A percentile compares a stretch with the other conserved stretches of the same genome.
These are phyloP conservation scores for Anguilla obscura DNA, from an alignment of 2,797 vertebrate genomes.

Conservation along the genomic window DNA sequence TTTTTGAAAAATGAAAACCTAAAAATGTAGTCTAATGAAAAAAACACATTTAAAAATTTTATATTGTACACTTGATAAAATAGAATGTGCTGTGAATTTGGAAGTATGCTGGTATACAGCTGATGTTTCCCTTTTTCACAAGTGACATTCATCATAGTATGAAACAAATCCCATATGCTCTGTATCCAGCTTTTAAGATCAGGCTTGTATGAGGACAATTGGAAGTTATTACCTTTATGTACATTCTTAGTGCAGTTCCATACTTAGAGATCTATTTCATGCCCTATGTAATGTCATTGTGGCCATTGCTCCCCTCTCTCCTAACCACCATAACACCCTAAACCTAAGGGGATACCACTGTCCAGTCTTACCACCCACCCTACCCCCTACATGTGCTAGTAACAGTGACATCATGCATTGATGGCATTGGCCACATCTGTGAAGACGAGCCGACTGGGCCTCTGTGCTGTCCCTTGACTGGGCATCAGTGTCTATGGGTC, in stretches of 20 bases:
- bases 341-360: slow-evolving; percentile 26
- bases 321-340: background rate
- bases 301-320: slow-evolving; percentile 9
- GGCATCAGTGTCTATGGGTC: slow-evolving; percentile 78
- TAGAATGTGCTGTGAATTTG: background rate
- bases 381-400: slow-evolving; percentile 33
- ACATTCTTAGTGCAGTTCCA: background rate
- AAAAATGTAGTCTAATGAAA: background rate
- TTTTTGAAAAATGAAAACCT: background rate
- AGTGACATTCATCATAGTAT: background rate
- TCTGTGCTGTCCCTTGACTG: slow-evolving; percentile 86
- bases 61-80: slow-evolving; percentile 34
- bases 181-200: background rate
- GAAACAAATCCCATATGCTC: slow-evolving; percentile 13
- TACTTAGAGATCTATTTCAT: background rate
- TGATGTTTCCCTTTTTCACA: slow-evolving; percentile 14
- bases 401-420: slow-evolving; percentile 76
- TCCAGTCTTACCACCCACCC: background rate
- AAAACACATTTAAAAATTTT: slow-evolving; percentile 62
- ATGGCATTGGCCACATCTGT: slow-evolving; percentile 93
- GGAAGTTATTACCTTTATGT: background rate
- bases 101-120: background rate
- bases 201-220: background rate
- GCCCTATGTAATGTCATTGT: background rate
- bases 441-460: slow-evolving; percentile 94